Evolutionary conservation across 2,113 vertebrate species (phyloP), one percentile per base, ranked within the genome.

Genomic region (Eurypyga helias): DNA sequence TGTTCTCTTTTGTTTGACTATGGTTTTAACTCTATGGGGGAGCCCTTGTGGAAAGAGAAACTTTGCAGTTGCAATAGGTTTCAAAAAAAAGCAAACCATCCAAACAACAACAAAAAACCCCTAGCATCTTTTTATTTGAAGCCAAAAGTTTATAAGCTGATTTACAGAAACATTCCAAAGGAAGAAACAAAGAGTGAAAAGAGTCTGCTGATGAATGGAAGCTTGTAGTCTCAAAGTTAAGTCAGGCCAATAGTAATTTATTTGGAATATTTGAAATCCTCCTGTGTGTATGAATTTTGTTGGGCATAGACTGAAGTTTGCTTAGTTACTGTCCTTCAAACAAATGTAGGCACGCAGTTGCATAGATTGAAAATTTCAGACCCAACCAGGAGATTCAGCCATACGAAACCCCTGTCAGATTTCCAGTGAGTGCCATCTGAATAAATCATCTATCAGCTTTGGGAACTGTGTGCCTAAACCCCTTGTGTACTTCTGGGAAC

Each of bases 161-260:
- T 97, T 97, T 96, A 92, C 75, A 58, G 78, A 94, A 97, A 95
- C 88, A 93, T 95, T 97, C 85, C 96, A 97, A 95, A 86, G 82
- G 61, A 95, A 92, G 89, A 94, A 95, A 96, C 76, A 95, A 95
- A 95, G 93, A 96, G 51, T 85, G 70, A 95, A 96, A 97, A 91
- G 91, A 89, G 83, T 82, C 73, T 86, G 90, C 84, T 93, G 86
- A 85, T 98, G 94, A 96, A 96, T 93, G 73, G 45, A 77, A 95
- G 71, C 92, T 92, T 96, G 96, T 95, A 92, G 57, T 96, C 95
- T 96, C 94, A 91, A 81, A 94, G 65, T 69, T 91, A 92, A 69
- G 8, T 48, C 85, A 85, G 60, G 82, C 81, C 75, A 97, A 91
- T 21, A 83, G 94, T 55, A 94, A 83, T 88, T 94, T 72, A 96